Conservation (phyloP, 1,140 invertebrate species). For the Leptinotarsa defecta region DNA sequence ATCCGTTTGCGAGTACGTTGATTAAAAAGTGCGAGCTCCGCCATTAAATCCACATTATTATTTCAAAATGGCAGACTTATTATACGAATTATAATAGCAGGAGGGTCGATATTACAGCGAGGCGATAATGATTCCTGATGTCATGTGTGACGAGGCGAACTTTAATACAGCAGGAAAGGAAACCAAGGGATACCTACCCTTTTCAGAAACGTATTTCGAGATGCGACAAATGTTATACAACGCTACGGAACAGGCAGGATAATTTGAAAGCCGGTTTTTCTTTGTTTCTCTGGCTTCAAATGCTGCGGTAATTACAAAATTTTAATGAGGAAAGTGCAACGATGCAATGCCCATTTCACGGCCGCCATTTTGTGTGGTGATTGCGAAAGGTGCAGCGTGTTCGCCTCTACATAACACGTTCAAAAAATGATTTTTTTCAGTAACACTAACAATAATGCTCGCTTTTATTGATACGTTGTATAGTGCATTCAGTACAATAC, state of each 20-base stretch:
- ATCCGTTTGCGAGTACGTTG: background rate
- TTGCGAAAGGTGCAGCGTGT: background rate
- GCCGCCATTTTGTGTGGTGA: slow-evolving; percentile 5
- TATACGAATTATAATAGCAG: slow-evolving; percentile 7
- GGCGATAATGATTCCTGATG: slow-evolving; percentile 10
- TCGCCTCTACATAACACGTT: background rate
- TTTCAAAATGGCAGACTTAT: slow-evolving; percentile 10
- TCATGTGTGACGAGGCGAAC: slow-evolving; percentile 18
- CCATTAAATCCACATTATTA: slow-evolving; percentile 9
- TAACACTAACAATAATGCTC: too few species aligned
- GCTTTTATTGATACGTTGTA: too few species aligned
- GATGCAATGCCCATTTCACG: slow-evolving; percentile 43
- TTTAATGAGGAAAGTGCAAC: slow-evolving; percentile 54
- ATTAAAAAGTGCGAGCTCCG: background rate
- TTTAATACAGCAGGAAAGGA: background rate
- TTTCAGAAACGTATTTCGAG: background rate
- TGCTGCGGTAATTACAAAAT: slow-evolving; percentile 48
- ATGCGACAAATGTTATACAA: slow-evolving; percentile 8
- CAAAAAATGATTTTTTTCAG: too few species aligned
- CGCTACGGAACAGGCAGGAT: background rate
- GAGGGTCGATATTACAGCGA: background rate
- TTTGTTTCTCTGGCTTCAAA: slow-evolving; percentile 9
- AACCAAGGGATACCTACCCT: background rate
- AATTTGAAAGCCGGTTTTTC: slow-evolving; percentile 12
- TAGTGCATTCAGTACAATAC: too few species aligned